Evolutionary conservation across 2,888 invertebrate species (phyloP).

Genomic region (Macropis europaea): DNA sequence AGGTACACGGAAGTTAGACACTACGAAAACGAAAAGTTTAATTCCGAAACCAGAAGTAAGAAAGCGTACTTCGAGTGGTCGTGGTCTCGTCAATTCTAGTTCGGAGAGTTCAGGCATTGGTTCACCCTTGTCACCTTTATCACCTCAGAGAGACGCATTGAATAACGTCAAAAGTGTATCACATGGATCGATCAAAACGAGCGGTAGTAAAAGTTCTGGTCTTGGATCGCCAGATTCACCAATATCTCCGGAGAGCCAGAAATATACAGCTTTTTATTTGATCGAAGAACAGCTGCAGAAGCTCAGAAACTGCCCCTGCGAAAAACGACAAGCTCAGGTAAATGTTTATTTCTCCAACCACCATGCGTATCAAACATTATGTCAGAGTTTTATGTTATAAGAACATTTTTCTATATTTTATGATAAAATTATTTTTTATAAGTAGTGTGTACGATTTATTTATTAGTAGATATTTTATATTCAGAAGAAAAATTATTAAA

Average conservation of each 20-base stretch:
- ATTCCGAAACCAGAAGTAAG: slow-evolving; percentile 64
- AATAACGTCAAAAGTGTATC: slow-evolving; percentile 6
- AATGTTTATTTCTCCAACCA: neutral
- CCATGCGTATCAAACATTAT: too few relatives aligned
- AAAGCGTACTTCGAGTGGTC: slow-evolving; percentile 28
- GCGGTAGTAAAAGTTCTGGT: slow-evolving; percentile 71
- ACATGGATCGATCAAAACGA: slow-evolving; percentile 52
- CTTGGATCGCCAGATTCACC: slow-evolving; percentile 71
- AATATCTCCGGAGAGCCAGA: slow-evolving; percentile 72
- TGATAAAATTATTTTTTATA: too few relatives aligned
- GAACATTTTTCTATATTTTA: too few relatives aligned
- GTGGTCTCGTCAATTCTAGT: slow-evolving; percentile 70
- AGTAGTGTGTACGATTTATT: too few relatives aligned
- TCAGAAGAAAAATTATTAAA: too few relatives aligned
- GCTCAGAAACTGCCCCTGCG: slow-evolving; percentile 73
- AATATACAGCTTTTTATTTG: slow-evolving; percentile 70
- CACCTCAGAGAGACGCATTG: slow-evolving; percentile 63
- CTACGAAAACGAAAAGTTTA: slow-evolving; percentile 48
- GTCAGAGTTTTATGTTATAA: too few relatives aligned
- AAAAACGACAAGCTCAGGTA: slow-evolving; percentile 76
- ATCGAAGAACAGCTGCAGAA: slow-evolving; percentile 72
- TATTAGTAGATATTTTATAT: too few relatives aligned
- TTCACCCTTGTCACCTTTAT: slow-evolving; percentile 73
- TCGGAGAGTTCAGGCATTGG: slow-evolving; percentile 75
- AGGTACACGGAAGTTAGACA: neutral